Conservation (phyloP, 2,797 vertebrate species). For the Peromyscus eremicus region DNA sequence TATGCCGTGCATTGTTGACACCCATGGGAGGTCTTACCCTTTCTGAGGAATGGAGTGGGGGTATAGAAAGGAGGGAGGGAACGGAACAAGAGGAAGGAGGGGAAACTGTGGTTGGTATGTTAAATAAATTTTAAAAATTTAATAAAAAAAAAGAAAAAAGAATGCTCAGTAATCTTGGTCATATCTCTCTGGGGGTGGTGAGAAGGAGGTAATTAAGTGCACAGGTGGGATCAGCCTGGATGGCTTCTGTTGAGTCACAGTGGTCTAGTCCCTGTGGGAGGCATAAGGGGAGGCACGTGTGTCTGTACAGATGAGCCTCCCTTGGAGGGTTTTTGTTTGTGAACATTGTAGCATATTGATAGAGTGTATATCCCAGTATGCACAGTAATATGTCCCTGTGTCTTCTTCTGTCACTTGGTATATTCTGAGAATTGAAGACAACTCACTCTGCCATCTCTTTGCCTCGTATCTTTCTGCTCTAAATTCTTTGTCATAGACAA, state of each 20-base stretch:
- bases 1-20: too few relatives aligned
- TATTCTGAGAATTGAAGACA: conserved; percentile 50
- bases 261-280: neutral
- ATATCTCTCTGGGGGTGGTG: too few relatives aligned
- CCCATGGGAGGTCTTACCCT: too few relatives aligned
- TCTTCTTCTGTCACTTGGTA: neutral
- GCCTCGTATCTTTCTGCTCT: conserved; percentile 36
- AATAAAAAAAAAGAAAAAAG: neutral
- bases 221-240: accelerated
- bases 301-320: accelerated
- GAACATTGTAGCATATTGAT: accelerated
- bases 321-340: neutral
- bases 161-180: neutral
- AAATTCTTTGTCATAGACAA: conserved; percentile 12
- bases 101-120: too few relatives aligned
- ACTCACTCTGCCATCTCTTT: neutral
- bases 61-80: too few relatives aligned
- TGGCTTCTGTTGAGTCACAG: neutral
- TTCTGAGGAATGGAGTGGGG: too few relatives aligned
- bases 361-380: conserved; percentile 38
- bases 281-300: neutral
- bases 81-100: too few relatives aligned
- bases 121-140: too few relatives aligned
- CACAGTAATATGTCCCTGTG: neutral
- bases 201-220: neutral